These are phyloP conservation scores for Scotopteryx bipunctaria DNA, from an alignment of 2,888 invertebrate genomes.

Conservation along the genomic window DNA sequence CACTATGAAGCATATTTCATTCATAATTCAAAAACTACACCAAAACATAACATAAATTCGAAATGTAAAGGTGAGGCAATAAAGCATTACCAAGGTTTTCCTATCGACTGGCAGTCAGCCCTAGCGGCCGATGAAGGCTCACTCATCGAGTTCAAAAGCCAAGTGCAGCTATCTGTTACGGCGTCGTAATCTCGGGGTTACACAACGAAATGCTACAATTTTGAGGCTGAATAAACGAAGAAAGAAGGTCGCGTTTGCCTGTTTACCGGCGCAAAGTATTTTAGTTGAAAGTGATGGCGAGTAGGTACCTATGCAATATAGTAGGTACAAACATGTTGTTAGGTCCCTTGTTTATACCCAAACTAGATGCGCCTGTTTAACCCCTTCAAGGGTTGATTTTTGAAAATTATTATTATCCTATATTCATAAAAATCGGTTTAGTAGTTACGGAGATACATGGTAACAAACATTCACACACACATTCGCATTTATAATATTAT, in stretches of 20 bases:
- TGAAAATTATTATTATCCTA: no score
- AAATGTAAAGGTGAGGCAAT: slow-evolving; percentile 13
- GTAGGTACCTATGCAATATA: no score
- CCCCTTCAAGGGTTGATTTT: no score
- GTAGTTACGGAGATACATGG: no score
- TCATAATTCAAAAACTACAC: background rate
- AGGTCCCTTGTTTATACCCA: no score
- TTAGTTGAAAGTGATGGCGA: no score
- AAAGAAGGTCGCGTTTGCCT: slow-evolving; percentile 13
- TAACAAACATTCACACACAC: no score
- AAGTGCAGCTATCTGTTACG: slow-evolving; percentile 68
- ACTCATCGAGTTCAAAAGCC: slow-evolving; percentile 79
- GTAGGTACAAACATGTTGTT: no score
- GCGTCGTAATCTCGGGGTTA: slow-evolving; percentile 56
- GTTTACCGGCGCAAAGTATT: no score
- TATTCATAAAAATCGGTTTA: no score
- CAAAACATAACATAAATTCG: slow-evolving; percentile 1
- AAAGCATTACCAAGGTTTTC: slow-evolving; percentile 22
- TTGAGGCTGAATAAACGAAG: slow-evolving; percentile 24
- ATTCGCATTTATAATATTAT: no score
- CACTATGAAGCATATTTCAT: background rate
- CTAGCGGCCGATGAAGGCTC: slow-evolving; percentile 67
- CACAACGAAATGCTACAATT: slow-evolving; percentile 57
- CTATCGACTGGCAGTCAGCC: slow-evolving; percentile 24
- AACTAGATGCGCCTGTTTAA: no score